Evolutionary conservation across 2,888 invertebrate species (phyloP).

Genomic region (Euplexia lucipara): DNA sequence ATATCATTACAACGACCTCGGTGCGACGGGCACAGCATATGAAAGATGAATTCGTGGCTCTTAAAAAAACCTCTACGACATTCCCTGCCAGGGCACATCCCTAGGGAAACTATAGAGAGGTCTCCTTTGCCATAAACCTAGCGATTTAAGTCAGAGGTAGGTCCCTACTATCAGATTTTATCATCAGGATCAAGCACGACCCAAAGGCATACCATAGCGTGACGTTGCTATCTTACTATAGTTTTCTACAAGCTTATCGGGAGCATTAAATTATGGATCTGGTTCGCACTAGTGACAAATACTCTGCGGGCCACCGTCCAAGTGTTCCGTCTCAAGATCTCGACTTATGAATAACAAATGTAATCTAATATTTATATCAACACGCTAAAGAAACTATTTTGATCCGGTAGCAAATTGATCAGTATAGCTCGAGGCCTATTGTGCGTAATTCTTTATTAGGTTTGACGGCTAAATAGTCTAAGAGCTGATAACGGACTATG

Average conservation of each 20-base stretch:
- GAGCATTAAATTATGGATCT: conserved; percentile 57
- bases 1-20: too few species aligned
- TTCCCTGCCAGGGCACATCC: too few species aligned
- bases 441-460: conserved; percentile 43
- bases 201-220: conserved; percentile 24
- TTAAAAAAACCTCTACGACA: too few species aligned
- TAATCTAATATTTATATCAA: conserved; percentile 80
- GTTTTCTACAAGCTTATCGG: conserved; percentile 47
- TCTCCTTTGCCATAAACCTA: too few species aligned
- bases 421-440: conserved; percentile 71
- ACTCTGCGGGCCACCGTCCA: conserved; percentile 48
- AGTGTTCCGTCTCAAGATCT: conserved; percentile 75
- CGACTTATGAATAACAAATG: conserved; percentile 81
- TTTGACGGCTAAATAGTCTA: conserved; percentile 6
- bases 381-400: conserved; percentile 80
- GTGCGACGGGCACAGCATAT: too few species aligned
- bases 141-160: too few species aligned
- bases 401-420: conserved; percentile 81
- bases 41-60: too few species aligned
- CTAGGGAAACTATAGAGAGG: too few species aligned
- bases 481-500: conserved; percentile 9
- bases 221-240: conserved; percentile 31
- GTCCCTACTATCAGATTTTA: conserved; percentile 28
- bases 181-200: conserved; percentile 29
- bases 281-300: conserved; percentile 59